Evolutionary conservation across 2,888 invertebrate species (phyloP).

Genomic region (Torymus aiolomorphi): DNA sequence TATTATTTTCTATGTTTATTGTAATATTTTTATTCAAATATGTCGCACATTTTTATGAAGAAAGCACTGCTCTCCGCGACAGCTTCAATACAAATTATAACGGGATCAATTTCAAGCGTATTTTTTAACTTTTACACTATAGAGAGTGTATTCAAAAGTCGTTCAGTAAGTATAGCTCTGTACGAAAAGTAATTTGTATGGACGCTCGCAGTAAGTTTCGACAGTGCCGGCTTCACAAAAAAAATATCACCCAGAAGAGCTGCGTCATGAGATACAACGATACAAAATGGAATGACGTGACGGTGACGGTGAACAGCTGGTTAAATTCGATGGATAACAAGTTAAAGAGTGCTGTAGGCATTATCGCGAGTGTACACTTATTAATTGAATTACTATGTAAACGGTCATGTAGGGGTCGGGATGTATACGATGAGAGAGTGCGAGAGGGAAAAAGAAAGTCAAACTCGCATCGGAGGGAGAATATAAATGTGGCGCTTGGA

Average conservation of each 20-base stretch:
- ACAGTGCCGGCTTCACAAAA: constrained; percentile 13
- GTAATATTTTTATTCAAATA: constrained; percentile 1
- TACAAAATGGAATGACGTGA: constrained; percentile 16
- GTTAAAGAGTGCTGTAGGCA: constrained; percentile 26
- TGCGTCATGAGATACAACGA: constrained; percentile 20
- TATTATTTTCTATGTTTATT: constrained; percentile 7
- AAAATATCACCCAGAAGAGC: not conserved
- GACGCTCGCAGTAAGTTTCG: too few species aligned
- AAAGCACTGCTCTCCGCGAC: constrained; percentile 10
- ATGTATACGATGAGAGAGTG: too few species aligned
- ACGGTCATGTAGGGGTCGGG: not conserved
- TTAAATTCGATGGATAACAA: constrained; percentile 34
- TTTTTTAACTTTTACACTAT: too few species aligned
- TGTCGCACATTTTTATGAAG: constrained; percentile 11
- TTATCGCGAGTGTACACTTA: constrained; percentile 15
- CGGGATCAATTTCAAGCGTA: too few species aligned
- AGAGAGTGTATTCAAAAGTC: too few species aligned
- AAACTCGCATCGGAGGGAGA: too few species aligned
- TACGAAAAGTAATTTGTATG: too few species aligned
- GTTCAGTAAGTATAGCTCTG: too few species aligned
- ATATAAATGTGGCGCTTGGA: too few species aligned
- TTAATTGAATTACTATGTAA: constrained; percentile 40
- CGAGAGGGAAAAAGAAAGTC: too few species aligned
- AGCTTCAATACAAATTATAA: too few species aligned
- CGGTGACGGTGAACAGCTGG: constrained; percentile 21